Conservation (phyloP, 2,113 vertebrate genomes). For the Eleginops maclovinus region DNA sequence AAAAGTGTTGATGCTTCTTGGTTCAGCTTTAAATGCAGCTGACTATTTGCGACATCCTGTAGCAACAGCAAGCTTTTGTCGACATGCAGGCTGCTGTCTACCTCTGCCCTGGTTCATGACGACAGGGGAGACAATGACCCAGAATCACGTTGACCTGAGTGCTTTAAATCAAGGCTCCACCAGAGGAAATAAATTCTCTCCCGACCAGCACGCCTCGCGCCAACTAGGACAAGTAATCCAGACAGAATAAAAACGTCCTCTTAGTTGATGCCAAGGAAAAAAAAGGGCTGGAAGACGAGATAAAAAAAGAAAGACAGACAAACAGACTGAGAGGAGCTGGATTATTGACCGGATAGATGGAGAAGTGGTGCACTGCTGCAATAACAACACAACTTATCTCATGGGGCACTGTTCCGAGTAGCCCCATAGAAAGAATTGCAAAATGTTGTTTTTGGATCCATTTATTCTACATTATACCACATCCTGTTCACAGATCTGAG, state of each 20-base stretch:
- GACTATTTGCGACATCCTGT: slow-evolving; percentile 19
- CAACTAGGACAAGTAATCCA: slow-evolving; percentile 83
- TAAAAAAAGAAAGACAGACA: slow-evolving; percentile 1
- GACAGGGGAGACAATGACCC: slow-evolving; percentile 79
- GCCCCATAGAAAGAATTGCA: neutral
- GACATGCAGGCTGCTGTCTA: slow-evolving; percentile 47
- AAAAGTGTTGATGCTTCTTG: slow-evolving; percentile 3
- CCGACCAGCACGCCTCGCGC: slow-evolving; percentile 56
- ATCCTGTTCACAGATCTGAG: neutral
- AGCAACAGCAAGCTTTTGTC: slow-evolving; percentile 34
- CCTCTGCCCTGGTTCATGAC: slow-evolving; percentile 75
- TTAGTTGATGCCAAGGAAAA: slow-evolving; percentile 53
- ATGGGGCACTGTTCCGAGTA: slow-evolving; percentile 5
- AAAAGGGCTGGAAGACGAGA: slow-evolving; percentile 33
- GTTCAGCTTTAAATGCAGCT: slow-evolving; percentile 9
- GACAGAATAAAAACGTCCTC: slow-evolving; percentile 76
- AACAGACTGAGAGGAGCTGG: neutral
- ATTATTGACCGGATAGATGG: slow-evolving; percentile 7
- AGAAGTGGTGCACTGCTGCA: slow-evolving; percentile 5
- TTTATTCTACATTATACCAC: neutral
- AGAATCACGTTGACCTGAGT: slow-evolving; percentile 78
- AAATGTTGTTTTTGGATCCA: neutral
- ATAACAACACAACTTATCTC: slow-evolving; percentile 10
- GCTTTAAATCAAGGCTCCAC: slow-evolving; percentile 77
- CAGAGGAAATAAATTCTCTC: slow-evolving; percentile 71